These are phyloP conservation scores for Siniperca obscura DNA, from an alignment of 2,797 vertebrate genomes.

Conservation along the genomic window DNA sequence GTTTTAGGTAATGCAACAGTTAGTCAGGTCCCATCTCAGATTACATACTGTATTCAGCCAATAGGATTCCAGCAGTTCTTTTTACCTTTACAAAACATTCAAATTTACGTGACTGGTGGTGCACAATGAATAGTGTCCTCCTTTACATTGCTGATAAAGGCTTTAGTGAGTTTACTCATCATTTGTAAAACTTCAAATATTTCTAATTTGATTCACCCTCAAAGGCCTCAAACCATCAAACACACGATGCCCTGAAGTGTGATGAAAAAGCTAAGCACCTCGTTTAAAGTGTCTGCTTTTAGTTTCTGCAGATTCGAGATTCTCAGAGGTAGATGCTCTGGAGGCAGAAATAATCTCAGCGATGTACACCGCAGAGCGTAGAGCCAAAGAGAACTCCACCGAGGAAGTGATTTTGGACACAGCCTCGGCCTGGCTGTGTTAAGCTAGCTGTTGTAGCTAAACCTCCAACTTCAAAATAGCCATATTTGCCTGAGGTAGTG, in stretches of 20 bases:
- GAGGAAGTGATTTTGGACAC: neutral
- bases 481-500: neutral
- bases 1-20: neutral
- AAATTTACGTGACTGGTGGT: neutral
- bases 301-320: neutral
- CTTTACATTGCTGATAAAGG: neutral
- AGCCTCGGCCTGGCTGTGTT: neutral
- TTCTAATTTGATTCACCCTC: neutral
- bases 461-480: neutral
- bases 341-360: slow-evolving; percentile 4
- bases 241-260: neutral
- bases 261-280: neutral
- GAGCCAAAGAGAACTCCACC: slow-evolving; percentile 23
- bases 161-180: neutral
- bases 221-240: slow-evolving; percentile 5
- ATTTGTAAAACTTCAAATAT: neutral
- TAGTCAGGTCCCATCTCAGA: neutral
- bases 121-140: neutral
- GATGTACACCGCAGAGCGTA: slow-evolving; percentile 17
- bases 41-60: slow-evolving; percentile 19
- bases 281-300: neutral
- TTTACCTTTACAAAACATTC: neutral
- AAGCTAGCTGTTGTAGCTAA: neutral
- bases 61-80: slow-evolving; percentile 17
- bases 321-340: neutral